Conservation (phyloP, 2,888 invertebrate species). For the Reticulitermes lucifugus region DNA sequence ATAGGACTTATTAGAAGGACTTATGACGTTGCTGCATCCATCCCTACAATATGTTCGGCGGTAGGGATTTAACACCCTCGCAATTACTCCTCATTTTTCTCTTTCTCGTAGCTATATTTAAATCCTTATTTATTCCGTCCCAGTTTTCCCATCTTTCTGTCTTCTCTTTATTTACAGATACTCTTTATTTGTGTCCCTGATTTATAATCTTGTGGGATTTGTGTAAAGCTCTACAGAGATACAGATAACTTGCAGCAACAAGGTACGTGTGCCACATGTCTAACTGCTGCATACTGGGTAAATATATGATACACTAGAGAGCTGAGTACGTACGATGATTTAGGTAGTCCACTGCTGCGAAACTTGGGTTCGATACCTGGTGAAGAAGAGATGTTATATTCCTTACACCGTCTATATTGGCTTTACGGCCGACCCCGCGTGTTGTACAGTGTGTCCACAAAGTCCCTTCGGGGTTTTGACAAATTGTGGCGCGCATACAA, state of each 20-base stretch:
- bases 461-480: too few species aligned
- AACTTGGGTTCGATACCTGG: too few species aligned
- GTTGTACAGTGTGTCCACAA: too few species aligned
- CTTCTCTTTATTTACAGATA: slow-evolving; percentile 33
- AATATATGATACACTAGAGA: too few species aligned
- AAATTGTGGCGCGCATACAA: too few species aligned
- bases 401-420: too few species aligned
- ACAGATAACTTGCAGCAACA: not conserved
- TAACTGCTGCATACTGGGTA: not conserved
- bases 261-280: not conserved
- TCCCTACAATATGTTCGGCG: not conserved
- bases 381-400: too few species aligned
- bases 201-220: slow-evolving; percentile 30
- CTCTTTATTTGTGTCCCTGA: slow-evolving; percentile 6
- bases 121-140: slow-evolving; percentile 38
- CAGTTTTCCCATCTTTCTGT: not conserved
- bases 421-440: too few species aligned
- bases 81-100: slow-evolving; percentile 36
- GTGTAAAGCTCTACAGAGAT: not conserved
- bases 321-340: too few species aligned
- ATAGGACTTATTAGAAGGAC: too few species aligned
- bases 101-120: slow-evolving; percentile 21
- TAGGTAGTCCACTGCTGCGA: too few species aligned
- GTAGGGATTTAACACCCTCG: not conserved
- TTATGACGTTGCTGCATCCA: not conserved